A percentile compares a stretch with the other conserved stretches of the same genome.
phyloP scores from a whole-genome alignment of 2,113 vertebrate species.

The Sciurus niger region DNA sequence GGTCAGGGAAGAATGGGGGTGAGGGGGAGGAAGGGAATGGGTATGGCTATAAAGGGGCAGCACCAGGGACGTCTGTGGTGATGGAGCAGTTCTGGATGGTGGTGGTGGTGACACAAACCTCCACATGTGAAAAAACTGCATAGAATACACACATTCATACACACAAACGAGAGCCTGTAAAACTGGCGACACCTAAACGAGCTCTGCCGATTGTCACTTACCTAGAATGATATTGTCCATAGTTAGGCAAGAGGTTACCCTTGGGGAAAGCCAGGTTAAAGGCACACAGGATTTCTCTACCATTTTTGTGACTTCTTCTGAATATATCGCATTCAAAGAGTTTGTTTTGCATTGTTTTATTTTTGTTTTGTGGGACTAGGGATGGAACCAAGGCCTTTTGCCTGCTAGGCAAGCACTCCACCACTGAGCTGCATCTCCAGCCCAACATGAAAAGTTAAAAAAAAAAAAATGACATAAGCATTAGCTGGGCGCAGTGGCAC shows the following conservation, averaged over 20 bases:
- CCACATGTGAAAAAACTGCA: no score
- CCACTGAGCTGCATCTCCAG: background rate
- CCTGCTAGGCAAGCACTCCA: no score
- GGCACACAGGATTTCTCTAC: background rate
- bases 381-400: background rate
- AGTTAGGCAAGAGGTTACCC: background rate
- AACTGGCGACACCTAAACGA: background rate
- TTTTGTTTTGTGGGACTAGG: background rate
- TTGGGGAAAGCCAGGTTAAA: background rate
- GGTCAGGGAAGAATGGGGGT: background rate
- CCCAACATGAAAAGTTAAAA: slow-evolving; percentile 14
- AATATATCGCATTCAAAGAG: background rate
- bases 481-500: no score
- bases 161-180: background rate
- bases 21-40: no score
- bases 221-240: background rate
- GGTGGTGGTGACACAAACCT: background rate
- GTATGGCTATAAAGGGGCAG: background rate
- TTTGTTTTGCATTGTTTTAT: background rate
- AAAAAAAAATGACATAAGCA: background rate
- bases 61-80: background rate
- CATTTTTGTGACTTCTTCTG: background rate
- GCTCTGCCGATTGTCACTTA: background rate
- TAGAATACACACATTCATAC: no score
- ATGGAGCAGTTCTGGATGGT: background rate